These are phyloP conservation scores for Clunio marinus DNA, from an alignment of 2,888 invertebrate species.

Conservation along the genomic window DNA sequence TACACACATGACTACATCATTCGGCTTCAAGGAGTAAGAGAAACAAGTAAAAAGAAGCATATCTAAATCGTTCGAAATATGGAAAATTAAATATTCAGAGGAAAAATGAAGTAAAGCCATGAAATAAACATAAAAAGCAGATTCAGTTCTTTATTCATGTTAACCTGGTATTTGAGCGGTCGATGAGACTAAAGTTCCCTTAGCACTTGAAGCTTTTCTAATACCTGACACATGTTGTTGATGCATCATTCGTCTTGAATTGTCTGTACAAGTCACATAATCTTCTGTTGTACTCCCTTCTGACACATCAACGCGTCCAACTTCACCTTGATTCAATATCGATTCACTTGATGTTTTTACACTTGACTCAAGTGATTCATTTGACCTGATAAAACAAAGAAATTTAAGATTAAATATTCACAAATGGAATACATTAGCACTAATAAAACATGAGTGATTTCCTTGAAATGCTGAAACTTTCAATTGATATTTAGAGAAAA, in stretches of 20 bases:
- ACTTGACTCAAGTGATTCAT: conserved; percentile 48
- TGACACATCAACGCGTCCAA: conserved; percentile 72
- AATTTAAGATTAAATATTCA: conserved; percentile 40
- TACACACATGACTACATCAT: too few species aligned
- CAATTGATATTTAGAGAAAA: too few species aligned
- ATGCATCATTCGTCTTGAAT: conserved; percentile 56
- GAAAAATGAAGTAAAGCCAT: neutral
- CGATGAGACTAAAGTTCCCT: conserved; percentile 51
- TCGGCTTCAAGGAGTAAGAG: neutral
- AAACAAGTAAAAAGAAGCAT: too few species aligned
- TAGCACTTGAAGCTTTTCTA: conserved; percentile 51
- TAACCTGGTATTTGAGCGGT: conserved; percentile 53
- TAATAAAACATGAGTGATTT: too few species aligned
- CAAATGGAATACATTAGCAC: too few species aligned
- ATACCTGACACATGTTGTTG: conserved; percentile 52
- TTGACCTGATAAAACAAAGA: conserved; percentile 42
- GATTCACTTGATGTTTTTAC: conserved; percentile 47
- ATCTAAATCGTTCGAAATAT: too few species aligned
- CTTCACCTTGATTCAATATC: conserved; percentile 65
- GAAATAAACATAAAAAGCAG: neutral
- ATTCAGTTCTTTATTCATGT: neutral
- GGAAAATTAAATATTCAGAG: neutral
- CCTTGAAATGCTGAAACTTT: too few species aligned
- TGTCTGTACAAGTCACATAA: conserved; percentile 81
- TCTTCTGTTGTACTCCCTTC: conserved; percentile 84